Conservation (phyloP, 2,797 vertebrate species). For the Spizella passerina region DNA sequence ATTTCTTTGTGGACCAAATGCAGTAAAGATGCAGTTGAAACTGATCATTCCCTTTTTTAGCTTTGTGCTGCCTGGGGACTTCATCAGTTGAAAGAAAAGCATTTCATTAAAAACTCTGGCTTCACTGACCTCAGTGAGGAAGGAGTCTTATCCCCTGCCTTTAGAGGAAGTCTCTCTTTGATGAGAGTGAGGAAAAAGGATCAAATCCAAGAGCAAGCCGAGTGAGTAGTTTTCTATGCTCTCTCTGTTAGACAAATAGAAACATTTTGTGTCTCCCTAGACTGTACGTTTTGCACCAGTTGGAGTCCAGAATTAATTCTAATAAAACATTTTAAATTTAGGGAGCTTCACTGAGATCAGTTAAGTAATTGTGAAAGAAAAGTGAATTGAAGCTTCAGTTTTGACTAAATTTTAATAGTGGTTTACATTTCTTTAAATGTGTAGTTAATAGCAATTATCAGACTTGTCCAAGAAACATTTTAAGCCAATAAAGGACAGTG, state of each 20-base stretch:
- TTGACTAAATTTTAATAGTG: background rate
- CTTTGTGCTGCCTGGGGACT: background rate
- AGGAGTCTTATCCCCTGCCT: background rate
- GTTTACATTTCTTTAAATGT: background rate
- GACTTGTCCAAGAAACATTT: background rate
- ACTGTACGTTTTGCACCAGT: background rate
- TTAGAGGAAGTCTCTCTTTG: background rate
- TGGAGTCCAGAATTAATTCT: background rate
- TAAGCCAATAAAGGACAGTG: background rate
- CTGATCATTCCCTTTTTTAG: background rate
- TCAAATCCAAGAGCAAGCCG: background rate
- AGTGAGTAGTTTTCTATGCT: background rate
- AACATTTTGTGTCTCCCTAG: background rate
- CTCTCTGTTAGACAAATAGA: background rate
- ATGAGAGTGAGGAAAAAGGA: background rate
- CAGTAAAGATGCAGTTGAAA: background rate
- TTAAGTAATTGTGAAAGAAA: background rate
- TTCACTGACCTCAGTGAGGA: background rate
- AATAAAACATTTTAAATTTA: background rate
- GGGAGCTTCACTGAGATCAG: background rate
- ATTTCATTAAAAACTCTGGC: background rate
- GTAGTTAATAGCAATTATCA: background rate
- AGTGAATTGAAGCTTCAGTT: background rate
- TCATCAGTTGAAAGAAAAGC: background rate
- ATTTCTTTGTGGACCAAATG: background rate